Base-by-base conservation (phyloP, 2,888 invertebrate genomes). In the Antheraea yamamai region DNA sequence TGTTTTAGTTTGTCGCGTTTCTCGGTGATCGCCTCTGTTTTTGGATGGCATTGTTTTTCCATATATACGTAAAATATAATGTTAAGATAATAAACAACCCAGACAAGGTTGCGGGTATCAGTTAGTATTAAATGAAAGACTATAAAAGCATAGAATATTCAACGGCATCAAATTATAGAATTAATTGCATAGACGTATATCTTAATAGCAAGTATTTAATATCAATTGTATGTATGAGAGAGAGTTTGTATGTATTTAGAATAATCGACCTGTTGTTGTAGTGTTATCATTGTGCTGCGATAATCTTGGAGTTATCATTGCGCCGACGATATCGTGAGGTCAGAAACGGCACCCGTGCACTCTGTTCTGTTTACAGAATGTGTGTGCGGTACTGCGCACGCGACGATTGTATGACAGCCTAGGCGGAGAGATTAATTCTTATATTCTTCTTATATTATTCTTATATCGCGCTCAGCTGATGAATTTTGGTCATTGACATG, bases 301-400 rank as follows among this genome's bases (percentile, higher is more conserved):
- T 66, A 66, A 66, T 66, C 64, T 30, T 66, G 64, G 39, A 70
- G 70, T 70, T 70, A 70, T 70, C 70, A 70, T 68, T 35, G 68
- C 68, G 68, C 35, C 35, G 68, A 68, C 18, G 68, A 68, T 68
- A 68, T 10, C 20, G 70, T 39, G 78, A 88, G 93, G 93, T 92
- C 93, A 91, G 86, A 86, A 87, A 87, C 83, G 85, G 85, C 88
- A 86, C 84, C 85, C 85, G 86, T 85, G 87, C 87, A 84, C 87
- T 86, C 84, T 83, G 86, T 79, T 84, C 87, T 90, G 90, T 90
- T 92, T 91, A 88, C 87, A 81, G 82, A 84, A 80, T 76, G 79
- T 84, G 88, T 85, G 85, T 81, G 85, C 85, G 64, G 16, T 30
- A 30, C 26, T 66, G 26, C 64, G 88, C 93, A 93, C 92, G 92